Evolutionary conservation across 2,113 vertebrate genomes (phyloP).

Genomic region (Tringa solitaria): DNA sequence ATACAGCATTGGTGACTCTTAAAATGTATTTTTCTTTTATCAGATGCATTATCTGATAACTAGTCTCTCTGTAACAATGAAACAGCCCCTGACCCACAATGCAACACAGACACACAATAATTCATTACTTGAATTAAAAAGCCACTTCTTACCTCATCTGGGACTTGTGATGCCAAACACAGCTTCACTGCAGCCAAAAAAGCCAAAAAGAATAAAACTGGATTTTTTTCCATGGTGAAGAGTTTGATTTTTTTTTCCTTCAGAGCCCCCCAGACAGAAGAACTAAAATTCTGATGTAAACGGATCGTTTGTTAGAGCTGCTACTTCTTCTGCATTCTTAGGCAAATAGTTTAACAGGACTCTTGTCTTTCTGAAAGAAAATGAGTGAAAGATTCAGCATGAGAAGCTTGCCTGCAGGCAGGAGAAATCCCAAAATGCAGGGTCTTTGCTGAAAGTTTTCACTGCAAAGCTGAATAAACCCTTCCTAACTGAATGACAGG

Average conservation of each 20-base stretch:
- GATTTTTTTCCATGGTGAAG: conserved; percentile 45
- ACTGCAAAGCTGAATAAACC: conserved; percentile 41
- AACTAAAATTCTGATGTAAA: background rate
- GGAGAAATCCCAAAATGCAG: conserved; percentile 28
- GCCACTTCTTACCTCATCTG: conserved; percentile 67
- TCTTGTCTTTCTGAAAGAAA: conserved; percentile 13
- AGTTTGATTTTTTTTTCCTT: background rate
- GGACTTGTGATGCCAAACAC: background rate
- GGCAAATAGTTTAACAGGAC: background rate
- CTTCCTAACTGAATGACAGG: conserved; percentile 69
- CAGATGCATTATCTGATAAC: background rate
- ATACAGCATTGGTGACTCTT: background rate
- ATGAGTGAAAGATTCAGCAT: background rate
- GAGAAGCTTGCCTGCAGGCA: background rate
- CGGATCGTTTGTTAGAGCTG: background rate
- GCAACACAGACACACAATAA: background rate
- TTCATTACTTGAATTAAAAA: background rate
- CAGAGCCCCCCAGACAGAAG: background rate
- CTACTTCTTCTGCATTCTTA: conserved; percentile 32
- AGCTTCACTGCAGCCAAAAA: background rate
- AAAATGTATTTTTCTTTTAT: background rate
- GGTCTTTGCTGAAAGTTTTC: background rate
- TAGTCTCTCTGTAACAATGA: background rate
- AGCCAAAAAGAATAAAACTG: background rate
- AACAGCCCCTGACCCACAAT: background rate